Evolutionary conservation across 92 coral and sea anemone genomes (phyloP).

Genomic region (Bergia puertoricense): DNA sequence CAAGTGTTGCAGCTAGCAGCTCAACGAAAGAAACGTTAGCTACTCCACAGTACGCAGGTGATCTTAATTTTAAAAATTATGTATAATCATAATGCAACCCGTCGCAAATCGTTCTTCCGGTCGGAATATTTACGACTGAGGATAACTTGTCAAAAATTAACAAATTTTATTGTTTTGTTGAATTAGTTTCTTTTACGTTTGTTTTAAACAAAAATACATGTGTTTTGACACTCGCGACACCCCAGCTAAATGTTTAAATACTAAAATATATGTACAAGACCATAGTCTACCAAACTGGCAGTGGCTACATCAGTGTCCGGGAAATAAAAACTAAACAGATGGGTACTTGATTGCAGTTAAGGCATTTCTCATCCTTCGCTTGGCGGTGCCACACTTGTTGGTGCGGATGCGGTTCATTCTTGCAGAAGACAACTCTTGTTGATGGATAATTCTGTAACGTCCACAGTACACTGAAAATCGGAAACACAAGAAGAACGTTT

Average conservation of each 20-base stretch:
- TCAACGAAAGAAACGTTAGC: no score
- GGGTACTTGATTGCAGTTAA: neutral
- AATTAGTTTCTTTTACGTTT: no score
- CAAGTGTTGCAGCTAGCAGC: no score
- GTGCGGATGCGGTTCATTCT: conserved; percentile 51
- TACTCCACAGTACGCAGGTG: no score
- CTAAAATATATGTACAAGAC: neutral
- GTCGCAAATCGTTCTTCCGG: no score
- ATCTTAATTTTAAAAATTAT: no score
- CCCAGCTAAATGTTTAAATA: neutral
- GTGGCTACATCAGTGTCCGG: neutral
- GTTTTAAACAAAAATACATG: no score
- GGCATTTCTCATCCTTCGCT: conserved; percentile 31
- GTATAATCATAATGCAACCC: no score
- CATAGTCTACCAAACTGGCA: no score
- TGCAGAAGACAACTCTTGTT: neutral
- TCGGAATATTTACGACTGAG: neutral
- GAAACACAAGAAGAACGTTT: neutral
- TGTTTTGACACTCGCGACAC: neutral
- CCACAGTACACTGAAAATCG: neutral
- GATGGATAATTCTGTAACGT: neutral
- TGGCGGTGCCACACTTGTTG: conserved; percentile 55
- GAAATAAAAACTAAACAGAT: neutral
- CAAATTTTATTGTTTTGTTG: no score
- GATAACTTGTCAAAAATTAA: neutral